Conservation (phyloP, 2,888 invertebrate species). For the Conistra vaccinii region DNA sequence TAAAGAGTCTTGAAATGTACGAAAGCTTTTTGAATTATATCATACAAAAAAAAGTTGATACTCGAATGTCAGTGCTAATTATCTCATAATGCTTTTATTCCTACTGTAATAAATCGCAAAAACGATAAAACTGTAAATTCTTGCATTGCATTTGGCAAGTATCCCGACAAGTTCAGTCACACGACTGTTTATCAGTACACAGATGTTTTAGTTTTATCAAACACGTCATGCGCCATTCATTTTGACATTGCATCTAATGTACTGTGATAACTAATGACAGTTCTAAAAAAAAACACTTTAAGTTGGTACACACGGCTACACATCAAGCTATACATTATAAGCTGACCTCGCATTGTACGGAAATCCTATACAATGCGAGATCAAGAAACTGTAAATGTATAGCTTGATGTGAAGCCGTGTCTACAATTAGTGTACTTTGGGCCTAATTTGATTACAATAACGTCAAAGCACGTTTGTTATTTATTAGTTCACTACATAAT, state of each 20-base stretch:
- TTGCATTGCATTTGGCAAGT: slow-evolving; percentile 38
- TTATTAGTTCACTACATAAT: neutral
- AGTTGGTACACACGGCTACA: no score
- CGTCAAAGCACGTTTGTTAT: neutral
- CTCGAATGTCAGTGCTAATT: neutral
- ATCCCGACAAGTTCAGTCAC: slow-evolving; percentile 24
- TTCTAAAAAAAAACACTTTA: no score
- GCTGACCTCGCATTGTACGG: no score
- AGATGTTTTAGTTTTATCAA: neutral
- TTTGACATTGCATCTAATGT: no score
- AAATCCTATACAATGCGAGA: no score
- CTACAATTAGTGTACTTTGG: neutral
- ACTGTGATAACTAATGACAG: no score
- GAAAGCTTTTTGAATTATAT: neutral
- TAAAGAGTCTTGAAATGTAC: neutral
- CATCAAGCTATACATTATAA: no score
- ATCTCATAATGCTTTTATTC: slow-evolving; percentile 5
- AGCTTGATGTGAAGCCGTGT: no score
- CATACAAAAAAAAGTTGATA: neutral
- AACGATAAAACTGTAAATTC: slow-evolving; percentile 17
- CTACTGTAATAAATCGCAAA: slow-evolving; percentile 16
- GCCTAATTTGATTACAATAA: neutral
- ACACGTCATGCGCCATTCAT: no score
- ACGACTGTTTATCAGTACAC: slow-evolving; percentile 25
- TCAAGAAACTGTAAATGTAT: no score